These are phyloP conservation scores for Carcina quercana DNA, from an alignment of 2,888 invertebrate species.

Conservation along the genomic window DNA sequence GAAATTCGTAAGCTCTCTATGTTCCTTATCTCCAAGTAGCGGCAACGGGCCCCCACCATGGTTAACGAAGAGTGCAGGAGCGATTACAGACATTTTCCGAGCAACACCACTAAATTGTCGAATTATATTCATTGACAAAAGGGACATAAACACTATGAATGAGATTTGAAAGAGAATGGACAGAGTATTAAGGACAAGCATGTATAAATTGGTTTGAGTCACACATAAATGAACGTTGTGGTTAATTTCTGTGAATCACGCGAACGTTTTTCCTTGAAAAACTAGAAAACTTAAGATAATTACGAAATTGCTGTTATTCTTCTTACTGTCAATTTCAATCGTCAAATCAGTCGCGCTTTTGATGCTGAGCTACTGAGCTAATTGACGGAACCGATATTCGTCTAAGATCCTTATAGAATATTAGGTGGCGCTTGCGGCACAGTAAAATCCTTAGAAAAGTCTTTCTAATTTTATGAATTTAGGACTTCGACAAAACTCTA, in stretches of 20 bases:
- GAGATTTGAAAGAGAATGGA: slow-evolving; percentile 51
- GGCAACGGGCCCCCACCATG: slow-evolving; percentile 65
- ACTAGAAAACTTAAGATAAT: too few relatives aligned
- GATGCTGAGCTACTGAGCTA: too few relatives aligned
- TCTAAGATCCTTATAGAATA: too few relatives aligned
- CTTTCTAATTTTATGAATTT: too few relatives aligned
- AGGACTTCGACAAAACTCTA: too few relatives aligned
- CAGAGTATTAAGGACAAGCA: slow-evolving; percentile 61
- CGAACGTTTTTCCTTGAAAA: slow-evolving; percentile 3
- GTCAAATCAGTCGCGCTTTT: too few relatives aligned
- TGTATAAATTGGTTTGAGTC: slow-evolving; percentile 23
- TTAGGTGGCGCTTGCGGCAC: too few relatives aligned
- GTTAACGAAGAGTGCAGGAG: slow-evolving; percentile 61
- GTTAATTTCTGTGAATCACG: slow-evolving; percentile 2
- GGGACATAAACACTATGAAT: slow-evolving; percentile 57
- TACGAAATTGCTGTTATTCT: too few relatives aligned
- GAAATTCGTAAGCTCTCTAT: slow-evolving; percentile 48
- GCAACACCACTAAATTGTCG: slow-evolving; percentile 43
- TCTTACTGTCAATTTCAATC: too few relatives aligned
- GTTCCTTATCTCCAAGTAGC: slow-evolving; percentile 55
- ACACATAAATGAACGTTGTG: slow-evolving; percentile 19
- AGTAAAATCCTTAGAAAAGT: too few relatives aligned
- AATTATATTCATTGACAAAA: slow-evolving; percentile 62
- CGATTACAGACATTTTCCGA: slow-evolving; percentile 50
- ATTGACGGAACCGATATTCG: too few relatives aligned